These are phyloP conservation scores for Amaurobius ferox DNA, from an alignment of 2,888 invertebrate species.

Conservation along the genomic window DNA sequence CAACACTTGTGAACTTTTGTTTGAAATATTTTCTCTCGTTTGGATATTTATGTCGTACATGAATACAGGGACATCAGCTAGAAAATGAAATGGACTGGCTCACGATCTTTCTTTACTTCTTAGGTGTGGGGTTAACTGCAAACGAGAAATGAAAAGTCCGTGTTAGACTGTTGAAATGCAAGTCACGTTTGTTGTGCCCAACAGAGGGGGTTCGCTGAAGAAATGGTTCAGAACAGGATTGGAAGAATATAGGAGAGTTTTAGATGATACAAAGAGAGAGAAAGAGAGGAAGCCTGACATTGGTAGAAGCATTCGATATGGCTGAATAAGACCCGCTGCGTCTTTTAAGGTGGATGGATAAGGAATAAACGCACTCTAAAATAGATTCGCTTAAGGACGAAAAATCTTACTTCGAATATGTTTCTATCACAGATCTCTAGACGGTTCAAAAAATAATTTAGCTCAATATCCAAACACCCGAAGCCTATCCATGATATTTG, in stretches of 20 bases:
- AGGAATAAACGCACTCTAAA: too few species aligned
- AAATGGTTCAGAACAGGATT: conserved; percentile 19
- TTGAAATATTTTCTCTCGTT: conserved; percentile 41
- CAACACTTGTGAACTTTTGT: conserved; percentile 42
- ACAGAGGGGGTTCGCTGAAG: conserved; percentile 15
- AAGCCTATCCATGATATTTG: too few species aligned
- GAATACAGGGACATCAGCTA: conserved; percentile 65
- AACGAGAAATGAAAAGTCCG: conserved; percentile 38
- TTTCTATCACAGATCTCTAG: conserved; percentile 5
- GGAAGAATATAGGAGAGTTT: conserved; percentile 2
- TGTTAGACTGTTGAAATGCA: conserved; percentile 1
- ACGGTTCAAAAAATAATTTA: not conserved
- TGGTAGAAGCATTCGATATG: not conserved
- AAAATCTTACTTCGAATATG: not conserved
- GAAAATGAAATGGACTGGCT: conserved; percentile 67
- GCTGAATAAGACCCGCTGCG: too few species aligned
- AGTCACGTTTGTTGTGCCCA: conserved; percentile 53
- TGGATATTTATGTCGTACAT: conserved; percentile 30
- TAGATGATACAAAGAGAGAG: not conserved
- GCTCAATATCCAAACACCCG: too few species aligned
- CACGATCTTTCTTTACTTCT: conserved; percentile 38
- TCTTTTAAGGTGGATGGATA: too few species aligned
- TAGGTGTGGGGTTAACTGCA: conserved; percentile 46
- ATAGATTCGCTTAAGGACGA: too few species aligned
- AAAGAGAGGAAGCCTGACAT: not conserved